Conservation (phyloP, 1,140 invertebrate genomes). For the Telenomus remus region DNA sequence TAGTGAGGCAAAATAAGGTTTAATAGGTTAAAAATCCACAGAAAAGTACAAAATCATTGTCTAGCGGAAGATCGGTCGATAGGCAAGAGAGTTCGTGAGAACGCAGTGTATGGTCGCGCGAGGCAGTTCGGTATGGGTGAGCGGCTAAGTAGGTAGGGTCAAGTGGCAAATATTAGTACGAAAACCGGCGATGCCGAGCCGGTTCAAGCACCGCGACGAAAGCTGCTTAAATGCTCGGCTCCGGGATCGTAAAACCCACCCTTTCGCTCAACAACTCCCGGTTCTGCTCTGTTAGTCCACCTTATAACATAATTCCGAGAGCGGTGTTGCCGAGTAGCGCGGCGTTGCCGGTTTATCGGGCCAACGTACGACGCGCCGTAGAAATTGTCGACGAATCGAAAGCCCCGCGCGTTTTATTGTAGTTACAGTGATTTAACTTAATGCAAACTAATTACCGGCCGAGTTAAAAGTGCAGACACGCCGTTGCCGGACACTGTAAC, state of each 20-base stretch:
- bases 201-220: slow-evolving; percentile 69
- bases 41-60: slow-evolving; percentile 23
- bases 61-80: slow-evolving; percentile 43
- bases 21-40: slow-evolving; percentile 4
- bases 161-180: slow-evolving; percentile 76
- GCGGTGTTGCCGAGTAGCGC: slow-evolving; percentile 50
- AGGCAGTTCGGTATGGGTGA: slow-evolving; percentile 27
- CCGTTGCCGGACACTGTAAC: slow-evolving; percentile 55
- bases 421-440: slow-evolving; percentile 59
- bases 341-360: slow-evolving; percentile 65
- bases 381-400: slow-evolving; percentile 51
- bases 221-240: slow-evolving; percentile 72
- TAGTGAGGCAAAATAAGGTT: too few relatives aligned
- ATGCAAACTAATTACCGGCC: slow-evolving; percentile 70
- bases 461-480: slow-evolving; percentile 71
- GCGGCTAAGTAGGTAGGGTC: slow-evolving; percentile 62
- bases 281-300: slow-evolving; percentile 48
- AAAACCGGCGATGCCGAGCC: slow-evolving; percentile 69
- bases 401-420: slow-evolving; percentile 23
- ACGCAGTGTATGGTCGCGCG: slow-evolving; percentile 44
- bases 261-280: slow-evolving; percentile 55
- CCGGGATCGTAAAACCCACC: slow-evolving; percentile 49
- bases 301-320: slow-evolving; percentile 63
- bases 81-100: slow-evolving; percentile 41
- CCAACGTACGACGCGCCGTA: slow-evolving; percentile 11